phyloP scores from a whole-genome alignment of 2,797 vertebrate species.

The Emys orbicularis region DNA sequence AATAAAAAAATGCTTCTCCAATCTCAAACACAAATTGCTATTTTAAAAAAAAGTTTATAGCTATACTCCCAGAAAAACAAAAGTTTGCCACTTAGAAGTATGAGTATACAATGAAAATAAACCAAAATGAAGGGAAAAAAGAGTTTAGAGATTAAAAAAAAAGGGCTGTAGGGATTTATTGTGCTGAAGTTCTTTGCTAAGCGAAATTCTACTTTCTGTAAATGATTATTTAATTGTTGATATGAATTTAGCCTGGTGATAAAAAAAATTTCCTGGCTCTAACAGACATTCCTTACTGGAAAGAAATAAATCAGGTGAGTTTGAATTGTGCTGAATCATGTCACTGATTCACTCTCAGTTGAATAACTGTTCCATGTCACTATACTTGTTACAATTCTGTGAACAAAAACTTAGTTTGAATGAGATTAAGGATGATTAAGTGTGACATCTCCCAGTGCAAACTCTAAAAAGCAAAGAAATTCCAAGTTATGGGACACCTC shows the following conservation, averaged over 20 bases:
- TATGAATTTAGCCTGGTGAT: constrained; percentile 72
- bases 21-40: constrained; percentile 19
- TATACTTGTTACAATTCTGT: constrained; percentile 32
- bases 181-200: constrained; percentile 57
- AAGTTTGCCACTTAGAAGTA: constrained; percentile 25
- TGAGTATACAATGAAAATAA: neutral
- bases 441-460: constrained; percentile 20
- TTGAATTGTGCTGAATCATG: constrained; percentile 65
- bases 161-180: constrained; percentile 55
- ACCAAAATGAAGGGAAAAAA: neutral
- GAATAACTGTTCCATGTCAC: constrained; percentile 13
- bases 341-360: constrained; percentile 53
- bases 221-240: constrained; percentile 74
- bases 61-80: constrained; percentile 23
- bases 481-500: constrained; percentile 27
- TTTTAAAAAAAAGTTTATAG: constrained; percentile 4
- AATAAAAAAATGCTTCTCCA: constrained; percentile 49
- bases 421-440: constrained; percentile 54
- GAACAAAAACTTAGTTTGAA: constrained; percentile 12
- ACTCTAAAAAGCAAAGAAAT: constrained; percentile 12
- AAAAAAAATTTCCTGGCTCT: constrained; percentile 72
- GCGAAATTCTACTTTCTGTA: constrained; percentile 48
- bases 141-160: constrained; percentile 8
- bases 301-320: constrained; percentile 66
- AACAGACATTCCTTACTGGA: constrained; percentile 51